Evolutionary conservation across 2,113 vertebrate species (phyloP).

Genomic region (Monopterus albus): DNA sequence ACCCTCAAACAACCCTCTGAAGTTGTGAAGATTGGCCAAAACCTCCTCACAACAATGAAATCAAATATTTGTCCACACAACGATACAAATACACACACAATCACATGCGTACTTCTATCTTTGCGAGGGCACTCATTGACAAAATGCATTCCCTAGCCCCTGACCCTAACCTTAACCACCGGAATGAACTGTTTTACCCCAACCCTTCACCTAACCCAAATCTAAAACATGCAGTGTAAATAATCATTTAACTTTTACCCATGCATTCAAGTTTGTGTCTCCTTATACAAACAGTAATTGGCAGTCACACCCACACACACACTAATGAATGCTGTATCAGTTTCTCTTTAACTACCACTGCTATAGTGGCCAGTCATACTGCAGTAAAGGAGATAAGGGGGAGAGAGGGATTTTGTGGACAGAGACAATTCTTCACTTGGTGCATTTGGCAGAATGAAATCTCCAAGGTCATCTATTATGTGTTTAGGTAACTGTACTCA

Average conservation of each 20-base stretch:
- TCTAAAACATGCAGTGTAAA: background rate
- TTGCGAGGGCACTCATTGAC: no score
- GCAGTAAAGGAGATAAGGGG: slow-evolving; percentile 38
- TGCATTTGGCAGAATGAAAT: slow-evolving; percentile 58
- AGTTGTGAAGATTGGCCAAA: no score
- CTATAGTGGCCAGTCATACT: slow-evolving; percentile 27
- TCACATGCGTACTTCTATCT: no score
- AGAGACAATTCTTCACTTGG: slow-evolving; percentile 49
- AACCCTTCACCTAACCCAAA: no score
- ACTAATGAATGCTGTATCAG: slow-evolving; percentile 28
- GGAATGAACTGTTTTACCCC: no score
- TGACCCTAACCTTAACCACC: no score
- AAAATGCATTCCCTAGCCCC: no score
- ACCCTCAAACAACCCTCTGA: no score
- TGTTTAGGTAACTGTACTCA: slow-evolving; percentile 39
- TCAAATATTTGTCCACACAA: no score
- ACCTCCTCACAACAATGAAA: no score
- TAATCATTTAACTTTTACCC: slow-evolving; percentile 29
- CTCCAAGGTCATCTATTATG: slow-evolving; percentile 66
- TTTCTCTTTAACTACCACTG: slow-evolving; percentile 21
- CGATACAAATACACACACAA: slow-evolving; percentile 27
- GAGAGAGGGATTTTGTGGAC: slow-evolving; percentile 19
- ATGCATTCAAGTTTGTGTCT: slow-evolving; percentile 5
- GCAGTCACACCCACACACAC: background rate
- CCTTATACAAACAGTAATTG: slow-evolving; percentile 3